Evolutionary conservation across 2,113 vertebrate species (phyloP).

Genomic region (Petrocephalus microphthalmus): DNA sequence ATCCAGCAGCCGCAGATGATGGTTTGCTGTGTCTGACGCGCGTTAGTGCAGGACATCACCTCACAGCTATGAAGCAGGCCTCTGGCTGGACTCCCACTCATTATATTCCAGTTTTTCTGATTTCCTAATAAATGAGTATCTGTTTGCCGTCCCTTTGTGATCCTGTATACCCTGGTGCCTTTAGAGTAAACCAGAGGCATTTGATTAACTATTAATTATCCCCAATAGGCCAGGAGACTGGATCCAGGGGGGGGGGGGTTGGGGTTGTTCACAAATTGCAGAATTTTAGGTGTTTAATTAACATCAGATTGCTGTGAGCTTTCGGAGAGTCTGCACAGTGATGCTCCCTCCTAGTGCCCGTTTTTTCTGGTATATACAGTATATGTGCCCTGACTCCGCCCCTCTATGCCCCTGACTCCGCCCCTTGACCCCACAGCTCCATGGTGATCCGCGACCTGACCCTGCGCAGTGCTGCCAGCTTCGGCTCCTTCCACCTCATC

Average conservation of each 20-base stretch:
- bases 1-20: no score
- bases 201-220: not conserved
- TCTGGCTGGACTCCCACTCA: not conserved
- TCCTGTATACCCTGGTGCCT: not conserved
- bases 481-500: constrained; percentile 96
- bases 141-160: not conserved
- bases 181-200: not conserved
- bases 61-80: not conserved
- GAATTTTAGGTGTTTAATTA: not conserved
- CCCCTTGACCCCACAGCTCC: no score
- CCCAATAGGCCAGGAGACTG: not conserved
- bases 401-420: not conserved
- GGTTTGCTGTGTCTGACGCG: no score
- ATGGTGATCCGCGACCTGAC: constrained; percentile 98
- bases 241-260: not conserved
- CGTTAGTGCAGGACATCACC: no score
- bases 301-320: not conserved
- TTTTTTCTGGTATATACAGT: not conserved
- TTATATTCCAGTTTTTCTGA: not conserved
- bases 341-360: not conserved
- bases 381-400: not conserved
- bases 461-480: constrained; percentile 92
- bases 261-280: not conserved
- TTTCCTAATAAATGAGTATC: not conserved
- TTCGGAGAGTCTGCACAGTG: not conserved